Evolutionary conservation across 2,888 invertebrate species (phyloP).

Genomic region (Microplitis deprimator): DNA sequence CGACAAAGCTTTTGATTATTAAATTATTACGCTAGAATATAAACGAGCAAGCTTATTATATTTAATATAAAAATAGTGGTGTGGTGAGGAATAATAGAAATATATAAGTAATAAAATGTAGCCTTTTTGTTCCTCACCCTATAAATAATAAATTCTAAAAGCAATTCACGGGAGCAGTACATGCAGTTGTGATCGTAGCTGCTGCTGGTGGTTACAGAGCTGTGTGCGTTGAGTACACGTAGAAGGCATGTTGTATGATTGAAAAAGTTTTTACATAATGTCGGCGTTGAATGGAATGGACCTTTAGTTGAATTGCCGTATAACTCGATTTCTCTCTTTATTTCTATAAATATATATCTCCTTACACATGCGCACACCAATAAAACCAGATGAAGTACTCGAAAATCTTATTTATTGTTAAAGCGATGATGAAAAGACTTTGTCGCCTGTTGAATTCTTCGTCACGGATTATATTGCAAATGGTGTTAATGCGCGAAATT

Average conservation of each 20-base stretch:
- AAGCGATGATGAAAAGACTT: slow-evolving; percentile 11
- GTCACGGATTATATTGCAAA: slow-evolving; percentile 21
- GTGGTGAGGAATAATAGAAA: not conserved
- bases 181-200: not conserved
- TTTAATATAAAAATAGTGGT: not conserved
- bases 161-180: not conserved
- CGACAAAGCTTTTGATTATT: too few species aligned
- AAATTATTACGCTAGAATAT: not conserved
- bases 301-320: slow-evolving; percentile 19
- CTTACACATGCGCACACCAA: not conserved
- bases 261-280: slow-evolving; percentile 55
- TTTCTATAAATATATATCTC: too few species aligned
- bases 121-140: not conserved
- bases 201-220: not conserved
- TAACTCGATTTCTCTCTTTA: slow-evolving; percentile 11
- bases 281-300: slow-evolving; percentile 25
- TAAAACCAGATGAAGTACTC: slow-evolving; percentile 3
- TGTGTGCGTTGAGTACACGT: slow-evolving; percentile 25
- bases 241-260: slow-evolving; percentile 50
- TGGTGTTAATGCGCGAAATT: slow-evolving; percentile 1
- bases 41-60: not conserved
- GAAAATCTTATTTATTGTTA: slow-evolving; percentile 23
- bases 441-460: slow-evolving; percentile 11
- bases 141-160: not conserved
- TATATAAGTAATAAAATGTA: slow-evolving; percentile 1